phyloP scores from a whole-genome alignment of 2,113 vertebrate genomes.

The Tyrannus savana region DNA sequence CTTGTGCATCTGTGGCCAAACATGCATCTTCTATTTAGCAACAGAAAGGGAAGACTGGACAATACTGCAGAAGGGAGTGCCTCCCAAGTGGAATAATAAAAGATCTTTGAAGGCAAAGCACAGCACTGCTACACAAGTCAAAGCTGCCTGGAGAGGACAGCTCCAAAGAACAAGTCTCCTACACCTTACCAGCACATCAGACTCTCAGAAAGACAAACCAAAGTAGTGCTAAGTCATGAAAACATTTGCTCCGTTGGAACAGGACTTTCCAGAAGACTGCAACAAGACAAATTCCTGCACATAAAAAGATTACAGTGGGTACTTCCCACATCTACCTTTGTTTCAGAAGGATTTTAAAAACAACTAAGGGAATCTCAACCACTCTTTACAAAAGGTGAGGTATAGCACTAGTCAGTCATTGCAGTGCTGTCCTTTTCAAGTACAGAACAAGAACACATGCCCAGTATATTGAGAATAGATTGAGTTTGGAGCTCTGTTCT shows the following conservation, averaged over 20 bases:
- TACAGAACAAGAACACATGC: background rate
- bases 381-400: background rate
- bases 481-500: background rate
- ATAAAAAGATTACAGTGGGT: background rate
- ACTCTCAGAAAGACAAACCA: background rate
- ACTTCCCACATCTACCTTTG: background rate
- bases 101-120: background rate
- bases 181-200: background rate
- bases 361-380: background rate
- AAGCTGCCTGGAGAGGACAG: background rate
- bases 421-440: background rate
- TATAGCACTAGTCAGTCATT: background rate
- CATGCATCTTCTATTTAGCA: rapidly evolving
- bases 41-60: background rate
- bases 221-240: background rate
- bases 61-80: background rate
- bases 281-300: background rate
- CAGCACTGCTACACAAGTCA: rapidly evolving
- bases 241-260: background rate
- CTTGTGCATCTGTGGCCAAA: background rate
- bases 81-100: background rate
- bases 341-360: background rate
- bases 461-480: background rate
- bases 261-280: background rate
- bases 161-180: background rate